Percentiles rank a stretch among this genome's conserved stretches.
phyloP scores from a whole-genome alignment of 2,113 vertebrate species.

The Pionites leucogaster region DNA sequence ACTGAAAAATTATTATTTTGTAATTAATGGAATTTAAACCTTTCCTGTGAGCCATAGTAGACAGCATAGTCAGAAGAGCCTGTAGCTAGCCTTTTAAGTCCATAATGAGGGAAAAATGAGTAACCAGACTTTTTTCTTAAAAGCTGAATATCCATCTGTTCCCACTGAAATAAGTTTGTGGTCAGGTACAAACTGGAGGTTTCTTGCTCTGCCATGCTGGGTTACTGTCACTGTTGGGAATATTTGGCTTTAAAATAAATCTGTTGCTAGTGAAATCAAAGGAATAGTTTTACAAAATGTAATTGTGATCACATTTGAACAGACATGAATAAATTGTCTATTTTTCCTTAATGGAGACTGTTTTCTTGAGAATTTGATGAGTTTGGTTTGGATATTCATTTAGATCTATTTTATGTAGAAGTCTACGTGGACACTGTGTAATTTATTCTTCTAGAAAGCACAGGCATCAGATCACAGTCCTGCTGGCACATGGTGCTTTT shows the following conservation, averaged over 20 bases:
- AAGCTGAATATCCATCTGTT: slow-evolving; percentile 17
- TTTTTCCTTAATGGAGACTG: neutral
- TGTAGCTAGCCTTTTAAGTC: neutral
- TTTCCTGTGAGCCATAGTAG: neutral
- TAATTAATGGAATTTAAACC: neutral
- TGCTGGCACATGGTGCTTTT: neutral
- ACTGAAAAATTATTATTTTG: neutral
- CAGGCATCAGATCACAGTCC: neutral
- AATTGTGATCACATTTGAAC: neutral
- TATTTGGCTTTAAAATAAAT: neutral
- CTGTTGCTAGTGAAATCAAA: neutral
- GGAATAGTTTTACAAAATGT: neutral
- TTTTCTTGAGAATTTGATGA: neutral
- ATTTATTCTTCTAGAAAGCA: neutral
- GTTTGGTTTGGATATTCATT: neutral
- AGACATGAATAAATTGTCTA: neutral
- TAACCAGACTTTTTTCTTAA: neutral
- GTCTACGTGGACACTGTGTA: neutral
- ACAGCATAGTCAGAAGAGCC: neutral
- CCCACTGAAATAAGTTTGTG: slow-evolving; percentile 23
- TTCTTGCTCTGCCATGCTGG: neutral
- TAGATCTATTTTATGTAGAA: neutral
- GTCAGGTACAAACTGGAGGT: neutral
- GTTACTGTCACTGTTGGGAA: neutral
- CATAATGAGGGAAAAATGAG: neutral